phyloP scores from a whole-genome alignment of 2,888 invertebrate species.

The Agrochola macilenta region DNA sequence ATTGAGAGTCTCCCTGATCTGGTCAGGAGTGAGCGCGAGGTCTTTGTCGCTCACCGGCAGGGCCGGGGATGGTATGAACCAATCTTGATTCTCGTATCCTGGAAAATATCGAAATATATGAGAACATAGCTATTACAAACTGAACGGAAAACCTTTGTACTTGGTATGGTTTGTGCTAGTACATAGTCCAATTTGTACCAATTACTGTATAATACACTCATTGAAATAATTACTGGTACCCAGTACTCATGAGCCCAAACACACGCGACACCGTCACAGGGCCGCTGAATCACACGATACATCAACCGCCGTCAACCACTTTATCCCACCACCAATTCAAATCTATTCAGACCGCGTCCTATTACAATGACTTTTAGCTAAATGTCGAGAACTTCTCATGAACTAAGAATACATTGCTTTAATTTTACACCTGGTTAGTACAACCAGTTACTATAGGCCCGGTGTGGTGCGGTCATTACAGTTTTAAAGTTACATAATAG shows the following conservation, averaged over 20 bases:
- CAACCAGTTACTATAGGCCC: constrained; percentile 44
- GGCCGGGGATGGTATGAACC: constrained; percentile 97
- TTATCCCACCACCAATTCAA: constrained; percentile 54
- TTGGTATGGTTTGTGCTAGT: constrained; percentile 14
- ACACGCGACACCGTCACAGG: constrained; percentile 27
- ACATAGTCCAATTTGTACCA: constrained; percentile 35
- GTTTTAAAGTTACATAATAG: constrained; percentile 54
- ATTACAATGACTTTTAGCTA: constrained; percentile 58
- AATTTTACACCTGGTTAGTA: constrained; percentile 64
- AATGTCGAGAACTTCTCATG: constrained; percentile 63
- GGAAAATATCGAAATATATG: constrained; percentile 67
- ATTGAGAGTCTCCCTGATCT: constrained; percentile 98
- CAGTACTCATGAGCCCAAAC: constrained; percentile 36
- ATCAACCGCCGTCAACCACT: constrained; percentile 43
- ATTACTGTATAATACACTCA: constrained; percentile 49
- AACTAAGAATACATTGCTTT: constrained; percentile 65
- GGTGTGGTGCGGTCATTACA: constrained; percentile 50
- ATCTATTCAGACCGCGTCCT: constrained; percentile 55
- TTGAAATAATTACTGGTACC: constrained; percentile 64
- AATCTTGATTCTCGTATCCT: constrained; percentile 98
- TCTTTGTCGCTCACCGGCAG: constrained; percentile 93
- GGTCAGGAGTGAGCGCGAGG: constrained; percentile 96
- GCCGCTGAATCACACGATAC: constrained; percentile 50
- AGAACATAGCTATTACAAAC: constrained; percentile 1
- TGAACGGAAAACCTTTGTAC: constrained; percentile 6